phyloP scores from a whole-genome alignment of 1,140 invertebrate genomes.

The Neuroterus valhalla region DNA sequence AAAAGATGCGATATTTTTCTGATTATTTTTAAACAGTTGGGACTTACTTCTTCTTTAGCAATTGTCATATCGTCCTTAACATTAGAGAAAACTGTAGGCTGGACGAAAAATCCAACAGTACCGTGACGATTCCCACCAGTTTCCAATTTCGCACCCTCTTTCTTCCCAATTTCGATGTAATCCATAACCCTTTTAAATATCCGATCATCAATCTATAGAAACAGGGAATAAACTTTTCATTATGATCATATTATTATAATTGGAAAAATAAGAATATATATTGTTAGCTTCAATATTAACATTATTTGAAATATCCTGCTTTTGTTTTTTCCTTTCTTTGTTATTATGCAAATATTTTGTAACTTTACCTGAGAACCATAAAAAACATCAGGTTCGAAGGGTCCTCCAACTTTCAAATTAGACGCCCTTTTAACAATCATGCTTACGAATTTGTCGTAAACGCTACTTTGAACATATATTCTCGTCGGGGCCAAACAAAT shows the following conservation, averaged over 20 bases:
- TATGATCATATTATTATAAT: no score
- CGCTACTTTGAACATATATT: constrained; percentile 81
- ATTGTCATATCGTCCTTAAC: constrained; percentile 88
- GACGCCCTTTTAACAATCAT: constrained; percentile 75
- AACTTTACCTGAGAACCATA: constrained; percentile 80
- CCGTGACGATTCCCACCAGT: constrained; percentile 81
- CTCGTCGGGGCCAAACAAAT: constrained; percentile 83
- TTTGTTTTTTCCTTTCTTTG: not conserved
- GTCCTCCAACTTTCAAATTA: constrained; percentile 79
- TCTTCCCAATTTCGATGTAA: constrained; percentile 82
- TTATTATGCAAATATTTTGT: constrained; percentile 60
- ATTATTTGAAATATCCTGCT: not conserved
- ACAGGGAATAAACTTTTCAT: constrained; percentile 1
- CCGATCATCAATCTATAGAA: constrained; percentile 79
- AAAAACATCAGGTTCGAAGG: constrained; percentile 77
- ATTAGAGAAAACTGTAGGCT: constrained; percentile 88
- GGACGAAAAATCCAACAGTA: constrained; percentile 83
- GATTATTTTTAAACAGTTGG: not conserved
- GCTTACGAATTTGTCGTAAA: constrained; percentile 84
- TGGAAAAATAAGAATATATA: no score
- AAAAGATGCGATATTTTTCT: not conserved
- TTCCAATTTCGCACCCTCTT: constrained; percentile 83
- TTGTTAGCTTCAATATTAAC: no score
- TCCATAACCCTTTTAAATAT: constrained; percentile 82
- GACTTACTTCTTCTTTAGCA: constrained; percentile 82